Evolutionary conservation across 2,797 vertebrate genomes (phyloP).

Genomic region (Rhynchonycteris naso): DNA sequence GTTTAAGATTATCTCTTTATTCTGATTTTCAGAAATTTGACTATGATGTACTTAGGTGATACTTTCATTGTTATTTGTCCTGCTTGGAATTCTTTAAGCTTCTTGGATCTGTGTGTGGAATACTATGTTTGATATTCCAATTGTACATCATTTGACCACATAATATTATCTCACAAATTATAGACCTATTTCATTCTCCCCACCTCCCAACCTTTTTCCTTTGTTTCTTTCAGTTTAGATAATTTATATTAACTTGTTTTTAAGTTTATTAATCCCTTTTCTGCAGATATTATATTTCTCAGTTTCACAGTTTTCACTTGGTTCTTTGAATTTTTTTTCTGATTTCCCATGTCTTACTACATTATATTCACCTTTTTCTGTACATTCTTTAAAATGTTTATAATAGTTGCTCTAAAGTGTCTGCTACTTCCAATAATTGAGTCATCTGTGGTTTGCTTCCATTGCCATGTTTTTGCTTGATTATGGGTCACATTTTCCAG

Average conservation of each 20-base stretch:
- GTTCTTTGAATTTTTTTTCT: background rate
- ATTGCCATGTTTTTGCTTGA: conserved; percentile 9
- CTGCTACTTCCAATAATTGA: conserved; percentile 35
- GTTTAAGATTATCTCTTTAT: background rate
- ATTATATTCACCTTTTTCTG: background rate
- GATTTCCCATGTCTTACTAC: background rate
- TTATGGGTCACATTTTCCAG: background rate
- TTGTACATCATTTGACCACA: background rate
- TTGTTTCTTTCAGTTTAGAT: conserved; percentile 17
- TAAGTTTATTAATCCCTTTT: background rate
- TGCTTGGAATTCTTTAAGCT: background rate
- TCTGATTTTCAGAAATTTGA: conserved; percentile 35
- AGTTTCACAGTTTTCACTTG: background rate
- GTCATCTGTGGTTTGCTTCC: conserved; percentile 17
- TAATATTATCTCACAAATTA: background rate
- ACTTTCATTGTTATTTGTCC: background rate
- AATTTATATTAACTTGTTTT: conserved; percentile 20
- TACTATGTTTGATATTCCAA: background rate
- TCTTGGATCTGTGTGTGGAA: background rate
- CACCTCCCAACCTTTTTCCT: background rate
- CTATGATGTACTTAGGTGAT: background rate
- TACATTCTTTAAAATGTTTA: conserved; percentile 31
- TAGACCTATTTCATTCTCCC: background rate
- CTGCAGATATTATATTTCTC: background rate
- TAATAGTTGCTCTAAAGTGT: conserved; percentile 1